Conservation (phyloP, 2,113 vertebrate species). For the Ictalurus furcatus region DNA sequence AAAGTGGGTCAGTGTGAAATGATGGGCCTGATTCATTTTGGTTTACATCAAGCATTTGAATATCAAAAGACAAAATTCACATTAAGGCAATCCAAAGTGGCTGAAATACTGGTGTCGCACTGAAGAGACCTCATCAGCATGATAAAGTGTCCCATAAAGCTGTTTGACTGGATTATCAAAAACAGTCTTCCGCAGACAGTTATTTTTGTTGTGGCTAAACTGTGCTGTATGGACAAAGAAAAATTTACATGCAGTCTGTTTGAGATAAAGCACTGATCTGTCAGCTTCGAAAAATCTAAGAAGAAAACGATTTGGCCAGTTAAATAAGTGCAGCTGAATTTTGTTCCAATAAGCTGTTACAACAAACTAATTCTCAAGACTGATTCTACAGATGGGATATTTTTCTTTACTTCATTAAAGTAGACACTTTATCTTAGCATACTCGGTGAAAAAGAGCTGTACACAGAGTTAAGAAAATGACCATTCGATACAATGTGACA, state of each 20-base stretch:
- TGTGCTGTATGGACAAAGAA: conserved; percentile 1
- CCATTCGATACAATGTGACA: neutral
- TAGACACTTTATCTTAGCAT: conserved; percentile 11
- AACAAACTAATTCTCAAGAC: conserved; percentile 7
- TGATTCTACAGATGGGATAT: neutral
- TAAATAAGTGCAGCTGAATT: neutral
- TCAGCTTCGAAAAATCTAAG: neutral
- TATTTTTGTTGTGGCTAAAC: conserved; percentile 19
- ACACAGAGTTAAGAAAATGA: conserved; percentile 13
- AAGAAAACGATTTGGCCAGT: conserved; percentile 19
- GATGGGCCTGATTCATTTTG: conserved; percentile 33
- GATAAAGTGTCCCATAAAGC: conserved; percentile 27
- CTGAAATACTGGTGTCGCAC: conserved; percentile 33
- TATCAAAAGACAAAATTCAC: conserved; percentile 49
- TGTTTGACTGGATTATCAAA: conserved; percentile 24
- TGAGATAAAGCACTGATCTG: conserved; percentile 18
- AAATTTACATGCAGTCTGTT: conserved; percentile 18
- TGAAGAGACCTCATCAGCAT: conserved; percentile 1
- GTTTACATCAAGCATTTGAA: conserved; percentile 34
- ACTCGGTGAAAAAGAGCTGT: neutral
- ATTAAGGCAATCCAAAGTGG: conserved; percentile 38
- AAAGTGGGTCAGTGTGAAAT: conserved; percentile 18
- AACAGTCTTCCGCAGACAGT: conserved; percentile 15
- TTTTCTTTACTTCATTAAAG: conserved; percentile 24
- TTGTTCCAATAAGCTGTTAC: conserved; percentile 15